Evolutionary conservation across 2,797 vertebrate genomes (phyloP), one percentile per base, ranked within the genome.

Genomic region (Smutsia gigantea): DNA sequence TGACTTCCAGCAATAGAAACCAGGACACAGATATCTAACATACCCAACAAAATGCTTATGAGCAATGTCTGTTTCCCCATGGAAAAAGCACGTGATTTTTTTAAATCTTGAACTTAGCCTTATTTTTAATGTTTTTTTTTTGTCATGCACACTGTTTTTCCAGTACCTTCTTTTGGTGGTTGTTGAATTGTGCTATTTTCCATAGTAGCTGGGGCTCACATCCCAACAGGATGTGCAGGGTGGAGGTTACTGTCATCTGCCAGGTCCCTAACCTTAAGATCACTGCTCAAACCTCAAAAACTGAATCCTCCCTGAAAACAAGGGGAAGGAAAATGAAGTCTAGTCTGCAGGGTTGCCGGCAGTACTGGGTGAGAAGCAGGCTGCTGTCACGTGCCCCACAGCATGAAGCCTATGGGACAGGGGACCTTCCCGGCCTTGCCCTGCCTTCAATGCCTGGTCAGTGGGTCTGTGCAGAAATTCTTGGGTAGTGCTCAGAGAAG

Each of bases 321-420:
- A 46, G 42, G 42, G 42, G 42, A 46, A 46, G 34, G 21, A 82
- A 46, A 21, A 59, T 4, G 57, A 37, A 12, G 7, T 10, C 31
- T 49, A 1, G 7, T 0, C 0, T 1, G 15, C 37, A 27, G 42
- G 4, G 21, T 0, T 7, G 27, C 79, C n/a, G 18, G 42, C 6
- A 49, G 14, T 15, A 7, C 42, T 5, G 34, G 37, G 19, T 4
- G 11, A 29, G 34, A n/a, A 18, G 31, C 2, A 0, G 19, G 21
- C 7, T 18, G 29, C 14, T 3, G 29, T 15, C 4, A 63, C 39
- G 14, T 7, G 11, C 6, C 53, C 27, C 13, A 0, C 0, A 11
- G 63, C 55, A 25, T 0, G 3, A 64, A 27, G 42, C 15, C 55
- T 71, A 21, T 3, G 6, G 25, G 61, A 9, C 46, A n/a, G 25